A percentile compares a stretch with the other conserved stretches of the same genome.
Conservation (phyloP, 1,140 invertebrate species). For the Drosophila bifasciata region DNA sequence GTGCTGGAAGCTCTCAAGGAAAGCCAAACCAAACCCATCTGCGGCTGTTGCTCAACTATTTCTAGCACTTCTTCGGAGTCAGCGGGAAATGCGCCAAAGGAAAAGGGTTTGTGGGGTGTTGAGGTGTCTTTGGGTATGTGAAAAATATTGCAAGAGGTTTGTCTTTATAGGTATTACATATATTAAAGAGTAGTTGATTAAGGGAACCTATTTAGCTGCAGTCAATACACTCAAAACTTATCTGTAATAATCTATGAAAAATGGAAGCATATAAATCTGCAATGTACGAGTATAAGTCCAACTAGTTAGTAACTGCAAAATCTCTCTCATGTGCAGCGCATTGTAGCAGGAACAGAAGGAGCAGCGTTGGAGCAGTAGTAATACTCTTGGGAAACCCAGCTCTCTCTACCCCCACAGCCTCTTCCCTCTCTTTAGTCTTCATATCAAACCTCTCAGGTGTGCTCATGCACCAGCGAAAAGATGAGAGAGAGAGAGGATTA, state of each 20-base stretch:
- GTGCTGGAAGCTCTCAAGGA: constrained; percentile 39
- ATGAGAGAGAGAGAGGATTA: not conserved
- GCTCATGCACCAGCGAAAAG: not conserved
- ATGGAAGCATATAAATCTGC: not conserved
- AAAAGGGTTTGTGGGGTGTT: too few relatives aligned
- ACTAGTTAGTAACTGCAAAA: constrained; percentile 9
- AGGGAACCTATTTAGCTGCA: not conserved
- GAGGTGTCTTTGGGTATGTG: too few relatives aligned
- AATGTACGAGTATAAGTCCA: not conserved
- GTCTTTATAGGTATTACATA: too few relatives aligned
- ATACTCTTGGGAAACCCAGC: constrained; percentile 22
- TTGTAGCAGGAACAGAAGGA: constrained; percentile 3
- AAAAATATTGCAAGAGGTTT: too few relatives aligned
- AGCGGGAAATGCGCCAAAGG: too few relatives aligned
- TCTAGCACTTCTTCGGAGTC: constrained; percentile 15
- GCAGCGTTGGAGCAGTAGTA: not conserved
- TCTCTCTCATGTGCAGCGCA: constrained; percentile 22
- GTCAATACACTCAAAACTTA: constrained; percentile 24
- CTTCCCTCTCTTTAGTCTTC: not conserved
- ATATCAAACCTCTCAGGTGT: constrained; percentile 3
- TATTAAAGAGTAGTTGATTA: constrained; percentile 2
- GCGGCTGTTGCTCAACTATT: constrained; percentile 25
- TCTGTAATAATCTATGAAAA: constrained; percentile 12
- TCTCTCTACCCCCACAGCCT: too few relatives aligned
- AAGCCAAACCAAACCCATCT: constrained; percentile 58